Percentiles rank a stretch among this genome's conserved stretches.
These are phyloP conservation scores for Thecocarcelia acutangulata DNA, from an alignment of 2,888 invertebrate genomes.

Conservation along the genomic window DNA sequence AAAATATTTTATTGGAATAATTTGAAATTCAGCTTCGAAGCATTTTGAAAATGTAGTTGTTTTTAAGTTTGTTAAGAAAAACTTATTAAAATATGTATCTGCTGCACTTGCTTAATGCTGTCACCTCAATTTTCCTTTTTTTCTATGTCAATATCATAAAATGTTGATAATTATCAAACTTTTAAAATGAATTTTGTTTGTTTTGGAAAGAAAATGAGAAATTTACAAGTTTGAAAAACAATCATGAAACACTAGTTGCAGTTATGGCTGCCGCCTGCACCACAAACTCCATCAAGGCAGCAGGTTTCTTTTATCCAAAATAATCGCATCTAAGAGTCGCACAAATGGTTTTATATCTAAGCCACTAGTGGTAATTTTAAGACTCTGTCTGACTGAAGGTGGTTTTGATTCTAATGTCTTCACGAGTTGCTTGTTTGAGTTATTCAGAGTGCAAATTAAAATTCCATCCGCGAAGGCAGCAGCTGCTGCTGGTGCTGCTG, in stretches of 20 bases:
- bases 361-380: background rate
- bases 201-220: background rate
- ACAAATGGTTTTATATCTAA: conserved; percentile 15
- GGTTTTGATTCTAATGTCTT: background rate
- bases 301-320: background rate
- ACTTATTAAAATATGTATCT: too few relatives aligned
- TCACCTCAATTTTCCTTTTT: background rate
- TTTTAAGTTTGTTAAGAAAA: too few relatives aligned
- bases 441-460: conserved; percentile 20
- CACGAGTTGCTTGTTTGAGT: background rate
- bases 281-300: background rate
- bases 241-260: background rate
- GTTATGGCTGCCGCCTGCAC: background rate
- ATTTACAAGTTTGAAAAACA: background rate
- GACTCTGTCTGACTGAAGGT: background rate
- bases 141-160: conserved; percentile 9
- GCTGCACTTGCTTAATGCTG: background rate
- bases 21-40: too few relatives aligned
- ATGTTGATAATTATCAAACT: background rate
- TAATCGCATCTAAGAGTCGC: conserved; percentile 16
- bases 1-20: too few relatives aligned
- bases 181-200: background rate
- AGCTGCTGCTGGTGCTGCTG: too few relatives aligned
- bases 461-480: background rate
- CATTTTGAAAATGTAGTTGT: too few relatives aligned